Conservation (phyloP, 2,888 invertebrate genomes). For the Polydrusus cervinus region DNA sequence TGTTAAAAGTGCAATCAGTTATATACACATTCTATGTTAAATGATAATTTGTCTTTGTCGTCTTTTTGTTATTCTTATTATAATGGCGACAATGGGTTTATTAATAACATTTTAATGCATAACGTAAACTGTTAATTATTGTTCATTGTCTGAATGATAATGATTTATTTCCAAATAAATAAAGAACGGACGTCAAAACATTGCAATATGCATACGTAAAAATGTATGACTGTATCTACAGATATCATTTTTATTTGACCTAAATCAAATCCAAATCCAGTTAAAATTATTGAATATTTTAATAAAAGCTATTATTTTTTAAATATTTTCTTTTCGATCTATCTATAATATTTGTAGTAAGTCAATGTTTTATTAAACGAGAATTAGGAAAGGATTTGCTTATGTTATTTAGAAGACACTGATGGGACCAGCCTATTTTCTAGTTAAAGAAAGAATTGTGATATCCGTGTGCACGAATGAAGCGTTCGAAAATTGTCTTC, state of each 20-base stretch:
- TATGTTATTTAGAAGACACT: too few relatives aligned
- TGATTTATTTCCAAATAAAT: background rate
- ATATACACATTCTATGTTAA: slow-evolving; percentile 16
- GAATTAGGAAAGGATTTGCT: too few relatives aligned
- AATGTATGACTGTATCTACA: background rate
- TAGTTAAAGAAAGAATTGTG: too few relatives aligned
- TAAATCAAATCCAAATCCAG: background rate
- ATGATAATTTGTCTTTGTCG: slow-evolving; percentile 12
- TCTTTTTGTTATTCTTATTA: slow-evolving; percentile 6
- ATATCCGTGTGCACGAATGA: too few relatives aligned
- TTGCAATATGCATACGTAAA: background rate
- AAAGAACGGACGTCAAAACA: slow-evolving; percentile 4
- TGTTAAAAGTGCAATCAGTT: background rate
- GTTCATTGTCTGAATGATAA: slow-evolving; percentile 20
- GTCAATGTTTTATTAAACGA: too few relatives aligned
- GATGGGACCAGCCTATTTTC: too few relatives aligned
- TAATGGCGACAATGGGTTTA: background rate
- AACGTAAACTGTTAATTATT: slow-evolving; percentile 17
- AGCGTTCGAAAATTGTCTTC: too few relatives aligned
- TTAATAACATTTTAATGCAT: background rate
- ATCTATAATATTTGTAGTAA: too few relatives aligned
- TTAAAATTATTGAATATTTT: too few relatives aligned
- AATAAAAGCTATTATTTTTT: too few relatives aligned
- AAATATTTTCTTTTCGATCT: too few relatives aligned
- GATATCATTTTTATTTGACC: background rate